Base-by-base conservation (phyloP, 1,140 invertebrate species). In the Octopus bimaculoides region DNA sequence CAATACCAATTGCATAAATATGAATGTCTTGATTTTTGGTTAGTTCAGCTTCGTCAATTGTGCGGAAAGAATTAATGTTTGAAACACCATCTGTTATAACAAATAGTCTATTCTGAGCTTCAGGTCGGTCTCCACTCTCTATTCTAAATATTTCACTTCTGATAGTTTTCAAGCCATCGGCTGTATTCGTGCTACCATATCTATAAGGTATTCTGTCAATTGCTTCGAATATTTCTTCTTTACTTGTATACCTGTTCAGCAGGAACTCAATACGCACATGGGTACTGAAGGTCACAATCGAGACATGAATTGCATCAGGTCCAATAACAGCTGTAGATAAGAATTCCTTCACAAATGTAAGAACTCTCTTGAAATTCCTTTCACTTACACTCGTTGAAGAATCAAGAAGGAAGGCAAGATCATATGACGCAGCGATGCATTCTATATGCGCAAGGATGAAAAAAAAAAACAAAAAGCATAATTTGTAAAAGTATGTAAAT, bases 361-460 rank as follows among this genome's bases (percentile, higher is more conserved):
- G 78, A 80, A 85, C 80, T 76, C 84, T 84, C 14, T 81, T 41
- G 77, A 86, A 87, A 75, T 86, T 85, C 9, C 76, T 75, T 78
- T 81, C 54, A 26, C 82, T 82, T 4, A 87, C 82, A 80, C 84
- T 86, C 12, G 83, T 84, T 20, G 86, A 87, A 4, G 84, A 79
- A 75, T 87, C 86, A 69, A 87, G 54, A n/a, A 87, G 69, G 73
- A 87, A 83, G 66, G 80, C 79, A 5, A 82, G 41, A 90, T 90
- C 75, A 52, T n/a, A 52, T 17, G 74, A 20, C 4, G 74, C 74
- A 5, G 73, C 55, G 26, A 5, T 20, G 52, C 74, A 75, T 52
- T 53, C 41, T 52, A 75, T 7, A 14, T 52, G 74, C 74, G 41
- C n/a, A 41, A 41, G 52, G 26, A 75, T 5, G 52, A 41, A 17